A percentile compares a stretch with the other conserved stretches of the same genome.
phyloP scores from a whole-genome alignment of 2,113 vertebrate genomes.

The Microtus ochrogaster region DNA sequence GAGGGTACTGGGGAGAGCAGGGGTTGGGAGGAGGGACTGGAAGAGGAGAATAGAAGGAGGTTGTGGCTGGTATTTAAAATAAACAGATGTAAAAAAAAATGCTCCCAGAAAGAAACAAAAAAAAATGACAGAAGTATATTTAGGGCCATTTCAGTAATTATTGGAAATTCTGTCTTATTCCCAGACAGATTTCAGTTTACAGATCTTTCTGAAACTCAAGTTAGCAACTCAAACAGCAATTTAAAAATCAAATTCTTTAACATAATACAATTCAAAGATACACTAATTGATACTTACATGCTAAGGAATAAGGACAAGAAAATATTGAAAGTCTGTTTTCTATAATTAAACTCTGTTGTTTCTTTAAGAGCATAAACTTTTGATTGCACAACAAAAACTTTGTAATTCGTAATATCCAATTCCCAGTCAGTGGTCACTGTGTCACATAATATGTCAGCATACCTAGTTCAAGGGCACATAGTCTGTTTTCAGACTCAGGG shows the following conservation, averaged over 20 bases:
- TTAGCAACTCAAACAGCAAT: not conserved
- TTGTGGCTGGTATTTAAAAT: not conserved
- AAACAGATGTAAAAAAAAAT: not conserved
- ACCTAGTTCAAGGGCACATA: not conserved
- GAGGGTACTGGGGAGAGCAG: not conserved
- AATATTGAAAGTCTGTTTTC: not conserved
- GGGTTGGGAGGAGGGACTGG: too few species aligned
- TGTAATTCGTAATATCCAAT: not conserved
- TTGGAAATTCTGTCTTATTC: not conserved
- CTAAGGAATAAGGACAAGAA: not conserved
- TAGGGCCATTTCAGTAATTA: not conserved
- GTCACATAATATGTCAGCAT: not conserved
- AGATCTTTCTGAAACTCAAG: not conserved
- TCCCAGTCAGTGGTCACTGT: not conserved
- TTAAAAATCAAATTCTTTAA: not conserved
- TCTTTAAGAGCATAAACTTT: not conserved
- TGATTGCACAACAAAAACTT: too few species aligned
- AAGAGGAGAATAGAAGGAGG: not conserved
- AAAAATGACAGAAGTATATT: not conserved
- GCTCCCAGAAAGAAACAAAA: not conserved
- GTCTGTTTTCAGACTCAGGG: not conserved
- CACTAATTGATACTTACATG: not conserved
- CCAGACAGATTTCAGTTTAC: not conserved
- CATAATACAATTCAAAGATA: not conserved
- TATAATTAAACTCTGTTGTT: not conserved